A percentile compares a stretch with the other conserved stretches of the same genome.
phyloP scores from a whole-genome alignment of 2,113 vertebrate species.

The Actenoides hombroni region DNA sequence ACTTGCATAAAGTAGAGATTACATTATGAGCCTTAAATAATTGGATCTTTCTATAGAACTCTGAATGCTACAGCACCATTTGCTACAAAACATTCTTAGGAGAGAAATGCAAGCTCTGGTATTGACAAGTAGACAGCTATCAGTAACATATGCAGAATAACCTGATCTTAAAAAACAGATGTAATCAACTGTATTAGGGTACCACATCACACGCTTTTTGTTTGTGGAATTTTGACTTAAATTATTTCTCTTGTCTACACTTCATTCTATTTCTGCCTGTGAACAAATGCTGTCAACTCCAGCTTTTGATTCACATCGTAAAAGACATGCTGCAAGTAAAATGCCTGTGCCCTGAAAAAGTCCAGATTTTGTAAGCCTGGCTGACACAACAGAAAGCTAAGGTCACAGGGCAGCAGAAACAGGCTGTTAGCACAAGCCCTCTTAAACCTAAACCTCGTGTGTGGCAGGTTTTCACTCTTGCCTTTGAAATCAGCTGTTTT shows the following conservation, averaged over 20 bases:
- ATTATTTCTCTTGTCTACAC: not conserved
- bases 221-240: not conserved
- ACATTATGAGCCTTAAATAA: not conserved
- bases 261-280: not conserved
- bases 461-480: not conserved
- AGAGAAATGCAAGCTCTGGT: not conserved
- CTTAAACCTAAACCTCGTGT: not conserved
- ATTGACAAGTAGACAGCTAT: not conserved
- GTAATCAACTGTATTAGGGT: not conserved
- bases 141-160: not conserved
- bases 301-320: not conserved
- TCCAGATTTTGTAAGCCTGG: not conserved
- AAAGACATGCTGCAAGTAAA: not conserved
- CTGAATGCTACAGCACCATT: not conserved
- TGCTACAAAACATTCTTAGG: not conserved
- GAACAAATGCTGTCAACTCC: not conserved
- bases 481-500: not conserved
- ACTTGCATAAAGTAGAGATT: not conserved
- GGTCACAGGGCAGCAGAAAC: not conserved
- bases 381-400: not conserved
- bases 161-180: not conserved
- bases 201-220: not conserved
- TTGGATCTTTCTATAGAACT: not conserved
- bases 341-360: slow-evolving; percentile 48
- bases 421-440: not conserved